A percentile compares a stretch with the other conserved stretches of the same genome.
Conservation (phyloP, 2,113 vertebrate species). For the Scalopus aquaticus region DNA sequence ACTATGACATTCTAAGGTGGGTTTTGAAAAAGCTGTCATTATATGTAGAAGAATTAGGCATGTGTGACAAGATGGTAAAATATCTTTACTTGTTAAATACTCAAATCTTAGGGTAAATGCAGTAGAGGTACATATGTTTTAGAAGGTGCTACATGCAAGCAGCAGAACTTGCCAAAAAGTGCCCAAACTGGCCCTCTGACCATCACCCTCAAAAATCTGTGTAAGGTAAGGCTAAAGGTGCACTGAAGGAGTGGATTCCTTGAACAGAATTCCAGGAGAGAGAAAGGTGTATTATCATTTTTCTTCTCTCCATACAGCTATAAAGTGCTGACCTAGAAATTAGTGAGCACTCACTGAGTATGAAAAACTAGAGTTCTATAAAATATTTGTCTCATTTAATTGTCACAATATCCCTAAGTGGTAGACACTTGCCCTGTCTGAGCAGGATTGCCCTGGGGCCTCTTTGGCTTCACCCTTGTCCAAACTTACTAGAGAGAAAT, state of each 20-base stretch:
- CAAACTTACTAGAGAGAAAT: background rate
- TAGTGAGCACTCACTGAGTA: background rate
- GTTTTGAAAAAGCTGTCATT: background rate
- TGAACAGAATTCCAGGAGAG: background rate
- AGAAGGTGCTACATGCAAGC: background rate
- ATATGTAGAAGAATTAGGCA: background rate
- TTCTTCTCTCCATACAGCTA: background rate
- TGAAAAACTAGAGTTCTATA: background rate
- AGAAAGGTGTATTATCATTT: slow-evolving; percentile 6
- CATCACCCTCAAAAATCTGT: background rate
- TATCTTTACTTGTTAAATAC: background rate
- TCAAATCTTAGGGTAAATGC: background rate
- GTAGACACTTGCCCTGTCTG: background rate
- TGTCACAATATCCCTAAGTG: background rate
- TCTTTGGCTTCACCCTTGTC: background rate
- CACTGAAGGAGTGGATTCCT: background rate
- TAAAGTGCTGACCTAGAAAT: background rate
- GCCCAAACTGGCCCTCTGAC: background rate
- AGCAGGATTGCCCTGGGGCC: background rate
- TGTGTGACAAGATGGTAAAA: background rate
- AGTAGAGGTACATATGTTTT: background rate
- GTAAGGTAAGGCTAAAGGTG: background rate
- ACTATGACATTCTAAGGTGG: background rate
- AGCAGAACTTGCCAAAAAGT: background rate
- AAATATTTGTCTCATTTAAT: background rate